These are phyloP conservation scores for Machimus atricapillus DNA, from an alignment of 2,888 invertebrate genomes.

Conservation along the genomic window DNA sequence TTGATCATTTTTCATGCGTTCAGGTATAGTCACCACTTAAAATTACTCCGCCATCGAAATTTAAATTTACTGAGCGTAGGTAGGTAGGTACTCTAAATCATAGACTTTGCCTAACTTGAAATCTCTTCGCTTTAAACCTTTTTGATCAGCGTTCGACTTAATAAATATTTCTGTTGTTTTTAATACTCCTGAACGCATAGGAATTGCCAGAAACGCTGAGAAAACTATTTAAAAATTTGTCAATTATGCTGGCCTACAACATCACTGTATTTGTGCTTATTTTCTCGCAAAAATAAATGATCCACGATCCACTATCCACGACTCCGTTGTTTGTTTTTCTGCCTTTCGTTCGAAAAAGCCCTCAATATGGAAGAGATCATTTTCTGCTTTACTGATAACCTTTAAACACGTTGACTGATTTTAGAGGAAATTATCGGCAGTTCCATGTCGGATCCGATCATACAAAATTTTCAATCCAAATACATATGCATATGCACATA, in stretches of 20 bases:
- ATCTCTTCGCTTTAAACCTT: no score
- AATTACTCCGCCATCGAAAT: no score
- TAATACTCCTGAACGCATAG: background rate
- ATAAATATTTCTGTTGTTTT: background rate
- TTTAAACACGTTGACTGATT: constrained; percentile 3
- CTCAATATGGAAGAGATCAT: background rate
- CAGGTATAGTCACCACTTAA: no score
- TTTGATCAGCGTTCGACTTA: background rate
- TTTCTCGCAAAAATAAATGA: background rate
- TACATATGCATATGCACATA: no score
- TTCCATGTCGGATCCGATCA: background rate
- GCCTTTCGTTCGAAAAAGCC: background rate
- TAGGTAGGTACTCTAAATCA: no score
- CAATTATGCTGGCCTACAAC: background rate
- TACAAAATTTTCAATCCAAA: background rate
- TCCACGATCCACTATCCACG: background rate
- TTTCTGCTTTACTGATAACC: background rate
- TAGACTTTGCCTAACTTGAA: no score
- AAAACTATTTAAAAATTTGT: background rate
- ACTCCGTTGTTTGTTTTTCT: background rate
- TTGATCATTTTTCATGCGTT: no score
- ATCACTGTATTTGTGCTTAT: background rate
- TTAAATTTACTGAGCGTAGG: no score
- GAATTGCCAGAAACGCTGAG: background rate
- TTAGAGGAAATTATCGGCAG: background rate